Evolutionary conservation across 2,113 vertebrate species (phyloP), one percentile per base, ranked within the genome.

Genomic region (Pipra filicauda): DNA sequence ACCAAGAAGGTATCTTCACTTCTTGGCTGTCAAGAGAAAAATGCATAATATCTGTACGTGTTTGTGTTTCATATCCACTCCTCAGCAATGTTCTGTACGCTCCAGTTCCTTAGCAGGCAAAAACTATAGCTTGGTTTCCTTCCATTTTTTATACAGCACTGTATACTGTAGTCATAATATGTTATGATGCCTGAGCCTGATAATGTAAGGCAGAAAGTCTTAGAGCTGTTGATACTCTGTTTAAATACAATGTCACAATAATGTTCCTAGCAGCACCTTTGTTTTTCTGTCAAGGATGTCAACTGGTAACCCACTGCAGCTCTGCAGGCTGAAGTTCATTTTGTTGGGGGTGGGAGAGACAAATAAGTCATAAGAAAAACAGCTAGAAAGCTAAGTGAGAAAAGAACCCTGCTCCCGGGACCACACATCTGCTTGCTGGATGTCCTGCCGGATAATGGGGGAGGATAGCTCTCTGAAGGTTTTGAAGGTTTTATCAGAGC

Each of bases 401-500:
- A 28, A 11, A 61, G 69, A 73, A 12, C 17, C 6, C 5, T 1
- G 1, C 15, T 85, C 14, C 41, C 4, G 4, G 35, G 54, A n/a
- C 33, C 49, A 18, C 51, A 37, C 9, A 33, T 57, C 19, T 77
- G 48, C 51, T 82, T 62, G 27, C 59, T 87, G 88, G 19, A 33
- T 58, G 37, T 64, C 49, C 41, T 69, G 30, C 27, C 23, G 62
- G 59, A 79, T 21, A 7, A 88, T 58, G 16, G 55, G 37, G 54
- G 70, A 89, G 49, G 52, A 89, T 91, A 89, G 79, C 72, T 92
- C 30, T 94, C 84, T 94, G 57, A 75, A 88, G 58, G 43, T 94
- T 96, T 93, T 95, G 64, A 88, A 91, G 62, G 49, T 93, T 81
- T 84, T 91, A 79, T 91, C 31, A 5, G 54, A 92, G 81, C 46